phyloP scores from a whole-genome alignment of 2,797 vertebrate genomes.

The Parambassis ranga region DNA sequence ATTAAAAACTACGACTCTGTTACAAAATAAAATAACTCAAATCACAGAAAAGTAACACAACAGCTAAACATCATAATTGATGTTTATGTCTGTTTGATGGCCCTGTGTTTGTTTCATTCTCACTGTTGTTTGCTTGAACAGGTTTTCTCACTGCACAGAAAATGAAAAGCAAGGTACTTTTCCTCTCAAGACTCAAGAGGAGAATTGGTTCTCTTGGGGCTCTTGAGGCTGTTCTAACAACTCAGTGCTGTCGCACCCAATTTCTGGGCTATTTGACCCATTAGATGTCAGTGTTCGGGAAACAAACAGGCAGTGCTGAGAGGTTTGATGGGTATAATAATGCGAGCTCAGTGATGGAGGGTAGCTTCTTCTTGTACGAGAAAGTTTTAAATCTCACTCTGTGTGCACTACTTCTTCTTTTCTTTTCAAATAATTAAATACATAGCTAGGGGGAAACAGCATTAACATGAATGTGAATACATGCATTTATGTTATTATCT shows the following conservation, averaged over 20 bases:
- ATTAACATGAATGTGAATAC: not conserved
- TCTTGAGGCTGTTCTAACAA: conserved; percentile 40
- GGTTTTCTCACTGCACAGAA: conserved; percentile 34
- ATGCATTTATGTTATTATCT: not conserved
- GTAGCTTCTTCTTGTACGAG: not conserved
- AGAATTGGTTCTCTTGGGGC: conserved; percentile 45
- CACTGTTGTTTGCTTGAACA: conserved; percentile 38
- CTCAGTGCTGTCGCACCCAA: conserved; percentile 44
- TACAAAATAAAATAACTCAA: not conserved
- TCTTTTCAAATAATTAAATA: not conserved
- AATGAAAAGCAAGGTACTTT: conserved; percentile 37
- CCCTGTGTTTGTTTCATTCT: conserved; percentile 22
- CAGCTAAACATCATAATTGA: conserved; percentile 41
- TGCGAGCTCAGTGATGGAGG: conserved; percentile 21
- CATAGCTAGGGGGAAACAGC: not conserved
- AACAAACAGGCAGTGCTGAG: conserved; percentile 51
- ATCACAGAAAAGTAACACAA: conserved; percentile 19
- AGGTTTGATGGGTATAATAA: conserved; percentile 45
- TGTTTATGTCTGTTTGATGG: conserved; percentile 40
- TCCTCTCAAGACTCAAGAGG: conserved; percentile 32
- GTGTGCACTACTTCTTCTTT: not conserved
- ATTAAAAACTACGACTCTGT: conserved; percentile 2
- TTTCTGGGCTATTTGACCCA: conserved; percentile 63
- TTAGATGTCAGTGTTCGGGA: conserved; percentile 58
- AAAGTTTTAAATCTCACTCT: not conserved